Conservation (phyloP, 1,140 invertebrate genomes). For the Nasonia giraulti region DNA sequence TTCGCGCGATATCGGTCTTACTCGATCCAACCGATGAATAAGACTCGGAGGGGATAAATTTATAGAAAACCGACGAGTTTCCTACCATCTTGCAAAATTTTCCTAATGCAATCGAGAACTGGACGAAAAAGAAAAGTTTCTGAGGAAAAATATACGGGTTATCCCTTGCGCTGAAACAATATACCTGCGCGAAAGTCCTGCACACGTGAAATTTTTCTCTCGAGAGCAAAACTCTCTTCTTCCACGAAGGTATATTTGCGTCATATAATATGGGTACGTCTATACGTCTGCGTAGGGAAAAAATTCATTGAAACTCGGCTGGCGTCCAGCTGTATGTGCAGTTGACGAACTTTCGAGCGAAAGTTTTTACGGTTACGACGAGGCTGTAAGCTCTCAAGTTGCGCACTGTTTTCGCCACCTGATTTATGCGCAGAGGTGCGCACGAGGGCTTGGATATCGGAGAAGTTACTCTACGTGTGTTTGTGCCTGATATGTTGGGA, state of each 20-base stretch:
- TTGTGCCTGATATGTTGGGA: not conserved
- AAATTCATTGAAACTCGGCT: conserved; percentile 42
- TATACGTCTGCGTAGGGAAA: not conserved
- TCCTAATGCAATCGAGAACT: not conserved
- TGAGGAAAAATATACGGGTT: not conserved
- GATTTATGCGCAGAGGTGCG: not conserved
- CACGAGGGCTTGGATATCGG: not conserved
- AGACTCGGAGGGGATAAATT: not conserved
- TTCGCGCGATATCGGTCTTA: not conserved
- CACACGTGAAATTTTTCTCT: conserved; percentile 19
- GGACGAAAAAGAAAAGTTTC: not conserved
- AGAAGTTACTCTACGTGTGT: not conserved
- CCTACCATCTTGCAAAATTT: not conserved
- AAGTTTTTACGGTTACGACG: conserved; percentile 26
- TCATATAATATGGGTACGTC: not conserved
- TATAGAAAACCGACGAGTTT: not conserved
- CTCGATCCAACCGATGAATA: not conserved
- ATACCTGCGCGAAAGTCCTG: conserved; percentile 12
- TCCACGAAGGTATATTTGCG: no score
- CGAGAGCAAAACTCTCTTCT: not conserved
- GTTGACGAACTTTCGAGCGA: conserved; percentile 28
- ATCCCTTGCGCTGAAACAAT: not conserved
- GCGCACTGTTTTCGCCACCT: not conserved
- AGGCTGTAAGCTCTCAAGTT: conserved; percentile 40
- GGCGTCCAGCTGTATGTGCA: not conserved